Conservation (phyloP, 2,888 invertebrate genomes). For the Hemicrepidius hirtus region DNA sequence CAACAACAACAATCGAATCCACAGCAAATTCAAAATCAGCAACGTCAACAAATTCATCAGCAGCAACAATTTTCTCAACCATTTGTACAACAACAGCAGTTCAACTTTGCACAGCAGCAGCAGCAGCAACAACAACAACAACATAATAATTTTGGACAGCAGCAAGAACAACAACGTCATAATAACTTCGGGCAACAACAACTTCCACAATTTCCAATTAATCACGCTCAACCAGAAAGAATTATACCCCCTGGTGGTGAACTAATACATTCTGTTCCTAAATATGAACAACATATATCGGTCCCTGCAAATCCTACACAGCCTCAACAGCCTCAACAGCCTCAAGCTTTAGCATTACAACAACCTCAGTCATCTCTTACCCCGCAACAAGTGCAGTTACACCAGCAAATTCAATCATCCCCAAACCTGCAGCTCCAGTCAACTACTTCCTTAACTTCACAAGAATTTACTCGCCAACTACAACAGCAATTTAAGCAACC, state of each 20-base stretch:
- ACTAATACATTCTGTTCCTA: slow-evolving; percentile 84
- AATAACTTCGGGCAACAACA: slow-evolving; percentile 50
- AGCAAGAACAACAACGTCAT: slow-evolving; percentile 53
- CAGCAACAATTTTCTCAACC: slow-evolving; percentile 54
- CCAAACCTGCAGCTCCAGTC: slow-evolving; percentile 48
- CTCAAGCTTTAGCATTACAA: slow-evolving; percentile 55
- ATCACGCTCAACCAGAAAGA: slow-evolving; percentile 71
- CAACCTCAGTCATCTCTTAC: slow-evolving; percentile 54
- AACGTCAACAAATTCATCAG: slow-evolving; percentile 36
- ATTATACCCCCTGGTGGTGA: slow-evolving; percentile 81
- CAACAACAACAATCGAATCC: slow-evolving; percentile 49
- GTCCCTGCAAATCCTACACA: slow-evolving; percentile 68
- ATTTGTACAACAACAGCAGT: slow-evolving; percentile 51
- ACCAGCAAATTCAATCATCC: slow-evolving; percentile 36
- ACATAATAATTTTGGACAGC: slow-evolving; percentile 22
- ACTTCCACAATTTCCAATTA: slow-evolving; percentile 60
- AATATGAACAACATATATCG: slow-evolving; percentile 86
- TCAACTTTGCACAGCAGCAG: slow-evolving; percentile 12
- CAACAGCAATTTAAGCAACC: slow-evolving; percentile 71
- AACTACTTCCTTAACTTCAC: slow-evolving; percentile 51
- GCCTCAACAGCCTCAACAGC: slow-evolving; percentile 51
- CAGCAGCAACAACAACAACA: slow-evolving; percentile 51
- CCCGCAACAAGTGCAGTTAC: slow-evolving; percentile 37
- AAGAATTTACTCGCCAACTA: slow-evolving; percentile 64
- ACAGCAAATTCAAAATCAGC: slow-evolving; percentile 52